Conservation (phyloP, 2,797 vertebrate species). For the Peromyscus eremicus region DNA sequence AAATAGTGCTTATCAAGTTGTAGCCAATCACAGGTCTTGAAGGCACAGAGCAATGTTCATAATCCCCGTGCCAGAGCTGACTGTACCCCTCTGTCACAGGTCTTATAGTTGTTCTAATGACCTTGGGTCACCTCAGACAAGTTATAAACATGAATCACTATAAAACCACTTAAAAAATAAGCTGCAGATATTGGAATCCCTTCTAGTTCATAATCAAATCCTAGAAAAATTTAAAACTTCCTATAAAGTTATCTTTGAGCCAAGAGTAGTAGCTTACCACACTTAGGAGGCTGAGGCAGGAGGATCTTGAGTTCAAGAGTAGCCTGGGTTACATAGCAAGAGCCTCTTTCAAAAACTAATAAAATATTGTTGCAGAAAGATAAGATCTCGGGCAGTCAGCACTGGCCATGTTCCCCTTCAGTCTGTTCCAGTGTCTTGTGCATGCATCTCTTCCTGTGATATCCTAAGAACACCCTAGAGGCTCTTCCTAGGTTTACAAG, state of each 20-base stretch:
- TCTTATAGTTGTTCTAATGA: background rate
- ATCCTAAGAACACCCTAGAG: background rate
- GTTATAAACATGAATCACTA: background rate
- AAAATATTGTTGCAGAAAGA: background rate
- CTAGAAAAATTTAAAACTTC: background rate
- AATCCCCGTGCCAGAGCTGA: background rate
- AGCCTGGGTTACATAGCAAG: background rate
- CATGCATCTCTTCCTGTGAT: background rate
- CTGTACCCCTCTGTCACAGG: background rate
- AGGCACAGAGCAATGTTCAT: background rate
- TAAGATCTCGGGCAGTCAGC: too few species aligned
- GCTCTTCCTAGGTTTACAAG: background rate
- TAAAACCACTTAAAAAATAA: slow-evolving; percentile 16
- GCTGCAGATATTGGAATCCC: background rate
- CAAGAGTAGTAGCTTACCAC: background rate
- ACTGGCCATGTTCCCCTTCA: background rate
- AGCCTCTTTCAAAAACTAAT: background rate
- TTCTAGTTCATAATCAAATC: background rate
- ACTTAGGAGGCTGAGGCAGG: background rate
- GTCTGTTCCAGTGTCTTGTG: background rate
- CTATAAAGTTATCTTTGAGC: background rate
- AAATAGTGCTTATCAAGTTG: background rate
- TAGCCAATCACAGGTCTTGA: background rate
- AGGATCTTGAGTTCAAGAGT: background rate
- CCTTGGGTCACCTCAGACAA: background rate